Evolutionary conservation across 2,888 invertebrate genomes (phyloP).

Genomic region (Zhengitettix transpicula): DNA sequence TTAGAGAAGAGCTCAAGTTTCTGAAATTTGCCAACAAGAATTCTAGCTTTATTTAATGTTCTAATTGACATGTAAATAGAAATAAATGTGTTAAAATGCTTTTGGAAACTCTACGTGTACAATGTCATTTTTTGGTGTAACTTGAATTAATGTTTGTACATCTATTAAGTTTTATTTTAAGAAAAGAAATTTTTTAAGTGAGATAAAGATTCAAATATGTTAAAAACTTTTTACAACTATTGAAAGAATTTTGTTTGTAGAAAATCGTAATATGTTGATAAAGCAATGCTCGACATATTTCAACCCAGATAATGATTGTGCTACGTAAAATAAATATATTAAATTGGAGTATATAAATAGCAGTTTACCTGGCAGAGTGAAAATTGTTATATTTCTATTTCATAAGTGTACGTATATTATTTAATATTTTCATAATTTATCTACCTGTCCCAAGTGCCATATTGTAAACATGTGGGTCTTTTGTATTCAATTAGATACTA

Average conservation of each 20-base stretch:
- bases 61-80: slow-evolving; percentile 5
- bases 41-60: slow-evolving; percentile 7
- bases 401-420: too few species aligned
- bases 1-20: slow-evolving; percentile 1
- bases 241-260: background rate
- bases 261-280: background rate
- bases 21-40: slow-evolving; percentile 6
- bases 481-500: too few species aligned
- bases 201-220: background rate
- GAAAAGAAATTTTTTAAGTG: background rate
- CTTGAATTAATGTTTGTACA: slow-evolving; percentile 4
- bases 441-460: too few species aligned
- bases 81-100: slow-evolving; percentile 4
- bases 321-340: too few species aligned
- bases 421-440: too few species aligned
- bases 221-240: background rate
- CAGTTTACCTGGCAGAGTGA: too few species aligned
- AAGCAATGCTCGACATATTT: too few species aligned
- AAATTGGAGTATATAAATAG: too few species aligned
- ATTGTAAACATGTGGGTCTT: too few species aligned
- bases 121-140: slow-evolving; percentile 6
- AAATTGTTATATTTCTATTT: too few species aligned
- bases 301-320: too few species aligned
- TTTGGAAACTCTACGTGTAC: slow-evolving; percentile 3
- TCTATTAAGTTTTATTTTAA: slow-evolving; percentile 3